Base-by-base conservation (phyloP, 2,888 invertebrate genomes). In the Ornithoptera alexandrae region DNA sequence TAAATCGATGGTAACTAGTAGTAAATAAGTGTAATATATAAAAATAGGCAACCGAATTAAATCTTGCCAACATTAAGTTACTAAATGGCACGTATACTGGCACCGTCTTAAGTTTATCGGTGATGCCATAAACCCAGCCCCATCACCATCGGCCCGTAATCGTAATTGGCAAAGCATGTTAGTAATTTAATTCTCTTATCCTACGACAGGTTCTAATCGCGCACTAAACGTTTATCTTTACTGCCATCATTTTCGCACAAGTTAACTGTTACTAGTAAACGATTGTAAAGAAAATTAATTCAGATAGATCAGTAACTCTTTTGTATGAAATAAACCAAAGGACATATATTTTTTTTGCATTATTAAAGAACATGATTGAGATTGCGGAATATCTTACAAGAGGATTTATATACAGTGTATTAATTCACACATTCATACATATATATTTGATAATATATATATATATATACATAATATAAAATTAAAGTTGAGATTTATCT, bases 181-280 rank as follows among this genome's bases (percentile, higher is more conserved):
- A 80, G 81, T 85, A 84, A 87, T 87, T 86, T 84, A 85, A 88
- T 87, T 86, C 86, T 79, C 82, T 87, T 88, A 88, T 88, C 87
- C 76, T 73, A 67, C 71, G 74, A 81, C 77, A 77, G 80, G 80
- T 81, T 82, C 79, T 79, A 84, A 86, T 86, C 86, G 72, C 75
- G 69, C 77, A 73, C 76, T 71, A 46, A 74, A 72, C 80, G 80
- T 77, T 85, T 82, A 84, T 81, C 80, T 81, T 77, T 77, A 78
- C 74, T 74, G 74, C 74, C 72, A 72, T 76, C 77, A 73, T 7
- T 61, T 67, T 22, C 50, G 53, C 53, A n/a, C n/a, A n/a, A n/a
- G 6, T 53, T 53, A 53, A 39, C 39, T 39, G 39, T 39, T 15
- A 5, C 18, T 18, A 18, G n/a, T 4, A n/a, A 53, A 53, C 53